Percentiles rank a stretch among this genome's conserved stretches.
These are phyloP conservation scores for Bombus waltoni DNA, from an alignment of 1,140 invertebrate genomes.

Conservation along the genomic window DNA sequence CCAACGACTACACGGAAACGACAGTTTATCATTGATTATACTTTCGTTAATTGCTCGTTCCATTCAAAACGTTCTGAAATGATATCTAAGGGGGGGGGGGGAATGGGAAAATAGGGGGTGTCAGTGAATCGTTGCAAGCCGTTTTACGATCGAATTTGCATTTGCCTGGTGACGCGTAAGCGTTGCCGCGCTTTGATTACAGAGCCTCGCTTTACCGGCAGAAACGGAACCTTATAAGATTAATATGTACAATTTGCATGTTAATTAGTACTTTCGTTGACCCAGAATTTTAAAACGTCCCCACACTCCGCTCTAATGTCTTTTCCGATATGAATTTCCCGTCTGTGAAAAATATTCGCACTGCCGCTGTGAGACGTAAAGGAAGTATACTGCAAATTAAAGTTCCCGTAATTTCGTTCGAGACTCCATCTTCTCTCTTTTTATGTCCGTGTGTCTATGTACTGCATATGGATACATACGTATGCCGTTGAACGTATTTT, in stretches of 20 bases:
- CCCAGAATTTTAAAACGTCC: constrained; percentile 24
- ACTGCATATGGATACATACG: no score
- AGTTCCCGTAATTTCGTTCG: constrained; percentile 18
- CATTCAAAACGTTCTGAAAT: neutral
- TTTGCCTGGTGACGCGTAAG: constrained; percentile 15
- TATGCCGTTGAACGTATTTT: no score
- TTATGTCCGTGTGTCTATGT: no score
- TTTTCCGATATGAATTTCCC: constrained; percentile 43
- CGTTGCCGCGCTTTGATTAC: constrained; percentile 39
- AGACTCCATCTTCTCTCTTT: neutral
- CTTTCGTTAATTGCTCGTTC: neutral
- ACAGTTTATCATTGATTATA: neutral
- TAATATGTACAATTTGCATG: constrained; percentile 45
- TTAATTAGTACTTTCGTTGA: constrained; percentile 46
- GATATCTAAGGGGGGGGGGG: neutral
- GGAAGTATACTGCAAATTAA: constrained; percentile 10
- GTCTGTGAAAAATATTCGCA: constrained; percentile 21
- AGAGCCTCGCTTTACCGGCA: neutral
- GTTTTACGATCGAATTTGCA: constrained; percentile 33
- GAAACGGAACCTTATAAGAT: constrained; percentile 25
- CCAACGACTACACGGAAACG: neutral
- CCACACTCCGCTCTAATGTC: constrained; percentile 16
- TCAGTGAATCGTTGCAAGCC: neutral
- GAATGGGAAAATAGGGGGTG: neutral
- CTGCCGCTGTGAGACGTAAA: neutral